Percentiles rank a stretch among this genome's conserved stretches.
Evolutionary conservation across 2,797 vertebrate species (phyloP).

Genomic region (Perdix hodgsoniae): DNA sequence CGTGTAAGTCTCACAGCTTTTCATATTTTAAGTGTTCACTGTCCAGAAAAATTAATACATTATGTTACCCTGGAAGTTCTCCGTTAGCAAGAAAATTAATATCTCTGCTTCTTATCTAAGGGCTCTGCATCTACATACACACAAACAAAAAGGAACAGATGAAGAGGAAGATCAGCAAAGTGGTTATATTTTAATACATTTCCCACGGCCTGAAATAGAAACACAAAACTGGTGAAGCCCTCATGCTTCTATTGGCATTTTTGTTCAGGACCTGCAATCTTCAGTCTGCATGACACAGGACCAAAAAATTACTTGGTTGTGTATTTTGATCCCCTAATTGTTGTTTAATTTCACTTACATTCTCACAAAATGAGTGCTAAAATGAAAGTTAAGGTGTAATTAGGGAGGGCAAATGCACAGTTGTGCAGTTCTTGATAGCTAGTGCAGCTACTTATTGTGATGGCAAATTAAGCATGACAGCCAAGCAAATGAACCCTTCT

Average conservation of each 20-base stretch:
- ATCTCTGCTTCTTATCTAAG: constrained; percentile 10
- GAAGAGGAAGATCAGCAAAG: background rate
- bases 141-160: constrained; percentile 4
- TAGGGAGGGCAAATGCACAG: constrained; percentile 43
- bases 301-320: constrained; percentile 13
- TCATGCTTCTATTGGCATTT: background rate
- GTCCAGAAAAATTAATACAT: constrained; percentile 38
- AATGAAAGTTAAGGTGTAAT: constrained; percentile 66
- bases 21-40: constrained; percentile 7
- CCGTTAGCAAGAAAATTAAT: constrained; percentile 42
- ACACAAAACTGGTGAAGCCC: background rate
- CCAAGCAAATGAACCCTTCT: constrained; percentile 35
- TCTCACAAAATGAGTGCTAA: constrained; percentile 63
- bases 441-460: constrained; percentile 5
- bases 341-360: constrained; percentile 68
- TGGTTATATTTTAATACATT: background rate
- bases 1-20: background rate
- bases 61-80: background rate
- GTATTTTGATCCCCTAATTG: constrained; percentile 62
- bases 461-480: constrained; percentile 58
- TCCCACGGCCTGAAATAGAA: background rate
- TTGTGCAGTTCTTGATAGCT: constrained; percentile 35
- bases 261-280: background rate
- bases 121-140: background rate
- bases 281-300: background rate